A percentile compares a stretch with the other conserved stretches of the same genome.
phyloP scores from a whole-genome alignment of 2,113 vertebrate genomes.

The Macroglossus sobrinus region DNA sequence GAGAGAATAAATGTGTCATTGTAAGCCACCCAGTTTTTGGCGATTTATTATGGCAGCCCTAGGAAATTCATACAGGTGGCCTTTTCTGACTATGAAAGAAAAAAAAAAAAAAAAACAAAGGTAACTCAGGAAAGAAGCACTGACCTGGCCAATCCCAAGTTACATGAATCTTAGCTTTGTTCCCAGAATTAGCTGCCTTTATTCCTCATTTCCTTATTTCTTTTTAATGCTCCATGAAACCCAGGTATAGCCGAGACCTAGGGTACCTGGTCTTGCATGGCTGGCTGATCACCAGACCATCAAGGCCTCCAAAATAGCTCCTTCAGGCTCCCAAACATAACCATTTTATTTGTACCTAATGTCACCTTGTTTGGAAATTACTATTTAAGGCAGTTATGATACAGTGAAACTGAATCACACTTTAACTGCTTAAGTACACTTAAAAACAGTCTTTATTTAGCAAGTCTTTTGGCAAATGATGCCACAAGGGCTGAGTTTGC shows the following conservation, averaged over 20 bases:
- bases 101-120: not conserved
- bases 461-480: not conserved
- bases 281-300: not conserved
- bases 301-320: not conserved
- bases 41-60: not conserved
- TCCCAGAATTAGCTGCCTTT: not conserved
- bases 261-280: not conserved
- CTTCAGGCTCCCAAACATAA: not conserved
- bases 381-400: not conserved
- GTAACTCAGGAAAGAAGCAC: not conserved
- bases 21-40: not conserved
- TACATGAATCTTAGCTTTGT: not conserved
- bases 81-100: not conserved
- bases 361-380: not conserved
- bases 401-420: not conserved
- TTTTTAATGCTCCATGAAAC: constrained; percentile 32
- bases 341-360: not conserved
- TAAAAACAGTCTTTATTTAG: not conserved
- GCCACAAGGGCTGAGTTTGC: not conserved
- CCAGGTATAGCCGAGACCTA: not conserved
- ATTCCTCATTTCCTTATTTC: constrained; percentile 24
- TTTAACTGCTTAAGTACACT: not conserved
- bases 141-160: not conserved
- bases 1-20: not conserved
- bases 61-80: not conserved